phyloP scores from a whole-genome alignment of 2,888 invertebrate species.

The Torymus tubicola region DNA sequence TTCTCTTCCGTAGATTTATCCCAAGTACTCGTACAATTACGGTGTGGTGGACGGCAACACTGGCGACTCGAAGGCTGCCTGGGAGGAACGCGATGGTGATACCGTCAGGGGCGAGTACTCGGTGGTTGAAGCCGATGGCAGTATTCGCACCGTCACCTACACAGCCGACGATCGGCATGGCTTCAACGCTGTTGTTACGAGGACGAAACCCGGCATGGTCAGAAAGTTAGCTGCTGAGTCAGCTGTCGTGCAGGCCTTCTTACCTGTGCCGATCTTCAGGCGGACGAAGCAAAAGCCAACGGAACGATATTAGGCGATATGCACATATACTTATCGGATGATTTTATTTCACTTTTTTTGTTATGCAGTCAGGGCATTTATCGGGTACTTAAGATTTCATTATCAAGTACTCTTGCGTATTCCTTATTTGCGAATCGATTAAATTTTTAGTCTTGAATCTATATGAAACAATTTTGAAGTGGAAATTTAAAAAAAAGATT shows the following conservation, averaged over 20 bases:
- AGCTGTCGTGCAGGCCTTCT: conserved; percentile 55
- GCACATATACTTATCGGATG: no score
- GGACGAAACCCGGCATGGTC: conserved; percentile 50
- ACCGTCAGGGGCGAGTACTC: conserved; percentile 71
- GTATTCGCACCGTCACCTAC: conserved; percentile 69
- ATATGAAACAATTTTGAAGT: no score
- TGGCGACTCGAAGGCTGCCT: conserved; percentile 70
- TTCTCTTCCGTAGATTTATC: conserved; percentile 58
- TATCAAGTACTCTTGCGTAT: no score
- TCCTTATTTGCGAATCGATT: no score
- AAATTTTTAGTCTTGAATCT: no score
- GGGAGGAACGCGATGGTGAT: conserved; percentile 71
- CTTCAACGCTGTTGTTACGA: conserved; percentile 70
- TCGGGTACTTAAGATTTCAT: no score
- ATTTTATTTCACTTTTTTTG: no score
- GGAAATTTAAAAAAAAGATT: no score
- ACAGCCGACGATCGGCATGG: conserved; percentile 69
- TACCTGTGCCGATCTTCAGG: conserved; percentile 52
- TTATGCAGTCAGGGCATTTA: no score
- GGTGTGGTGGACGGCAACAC: conserved; percentile 70
- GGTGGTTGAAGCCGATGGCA: conserved; percentile 70
- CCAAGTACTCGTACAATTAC: conserved; percentile 70
- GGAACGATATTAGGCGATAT: not conserved
- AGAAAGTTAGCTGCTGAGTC: conserved; percentile 60
- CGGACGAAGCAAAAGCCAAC: conserved; percentile 1